Conservation (phyloP, 64 coral and sea anemone genomes). For the Stichodactyla mertensii region DNA sequence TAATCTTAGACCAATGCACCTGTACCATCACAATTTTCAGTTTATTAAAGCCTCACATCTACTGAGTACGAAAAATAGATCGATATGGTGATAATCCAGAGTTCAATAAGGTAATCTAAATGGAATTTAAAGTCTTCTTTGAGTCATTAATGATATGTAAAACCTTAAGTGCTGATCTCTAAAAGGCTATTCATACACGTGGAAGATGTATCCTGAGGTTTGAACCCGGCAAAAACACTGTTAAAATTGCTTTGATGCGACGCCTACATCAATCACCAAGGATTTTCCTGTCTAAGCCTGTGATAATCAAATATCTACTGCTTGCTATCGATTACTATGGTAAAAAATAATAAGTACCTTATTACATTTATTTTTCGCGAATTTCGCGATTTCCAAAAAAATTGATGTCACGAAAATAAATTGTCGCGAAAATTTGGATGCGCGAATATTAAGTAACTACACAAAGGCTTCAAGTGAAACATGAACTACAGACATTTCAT, state of each 20-base stretch:
- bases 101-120: background rate
- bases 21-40: background rate
- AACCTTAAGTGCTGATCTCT: background rate
- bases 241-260: too few species aligned
- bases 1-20: background rate
- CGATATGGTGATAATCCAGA: background rate
- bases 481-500: too few species aligned
- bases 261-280: background rate
- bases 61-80: background rate
- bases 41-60: background rate
- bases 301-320: background rate
- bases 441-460: too few species aligned
- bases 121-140: background rate
- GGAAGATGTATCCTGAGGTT: too few species aligned
- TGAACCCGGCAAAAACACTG: too few species aligned
- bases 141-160: background rate
- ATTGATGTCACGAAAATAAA: too few species aligned
- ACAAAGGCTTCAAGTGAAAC: too few species aligned
- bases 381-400: too few species aligned
- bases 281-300: background rate
- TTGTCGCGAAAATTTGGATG: too few species aligned
- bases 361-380: too few species aligned
- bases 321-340: background rate
- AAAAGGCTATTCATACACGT: background rate
- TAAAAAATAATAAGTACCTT: background rate